Conservation (phyloP, 2,888 invertebrate genomes). For the Drosophila quinaria region DNA sequence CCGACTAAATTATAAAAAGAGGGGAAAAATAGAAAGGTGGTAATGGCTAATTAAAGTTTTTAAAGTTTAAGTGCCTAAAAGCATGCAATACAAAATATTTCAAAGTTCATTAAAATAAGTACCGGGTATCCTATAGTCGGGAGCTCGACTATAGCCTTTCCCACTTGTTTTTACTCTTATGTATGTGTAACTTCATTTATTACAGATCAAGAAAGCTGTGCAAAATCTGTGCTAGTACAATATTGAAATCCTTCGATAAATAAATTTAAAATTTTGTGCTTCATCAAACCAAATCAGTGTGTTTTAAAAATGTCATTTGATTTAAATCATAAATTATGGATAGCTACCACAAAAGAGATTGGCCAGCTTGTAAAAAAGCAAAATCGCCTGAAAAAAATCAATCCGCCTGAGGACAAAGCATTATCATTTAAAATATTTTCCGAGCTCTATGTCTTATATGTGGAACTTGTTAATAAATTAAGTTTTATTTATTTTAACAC, state of each 20-base stretch:
- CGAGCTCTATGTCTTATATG: constrained; percentile 82
- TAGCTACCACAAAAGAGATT: constrained; percentile 85
- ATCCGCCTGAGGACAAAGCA: constrained; percentile 69
- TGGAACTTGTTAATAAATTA: constrained; percentile 82
- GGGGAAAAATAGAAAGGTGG: too few relatives aligned
- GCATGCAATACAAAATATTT: too few relatives aligned
- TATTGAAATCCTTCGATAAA: background rate
- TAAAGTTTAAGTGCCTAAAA: too few relatives aligned
- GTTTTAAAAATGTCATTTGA: constrained; percentile 85
- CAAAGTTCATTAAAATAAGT: too few relatives aligned
- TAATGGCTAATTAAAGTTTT: too few relatives aligned
- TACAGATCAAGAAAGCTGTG: constrained; percentile 23
- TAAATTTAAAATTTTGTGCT: constrained; percentile 16
- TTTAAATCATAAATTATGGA: constrained; percentile 87
- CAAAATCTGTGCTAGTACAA: background rate
- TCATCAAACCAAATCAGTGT: background rate
- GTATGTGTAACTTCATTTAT: background rate
- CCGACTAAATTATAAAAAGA: too few relatives aligned
- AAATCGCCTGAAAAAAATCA: constrained; percentile 76
- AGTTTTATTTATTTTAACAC: constrained; percentile 82
- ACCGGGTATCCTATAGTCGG: too few relatives aligned
- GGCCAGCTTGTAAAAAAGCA: constrained; percentile 84
- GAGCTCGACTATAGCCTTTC: too few relatives aligned
- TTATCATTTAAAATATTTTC: constrained; percentile 81
- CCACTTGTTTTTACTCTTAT: background rate